These are phyloP conservation scores for Bombylius discolor DNA, from an alignment of 2,888 invertebrate genomes.

Conservation along the genomic window DNA sequence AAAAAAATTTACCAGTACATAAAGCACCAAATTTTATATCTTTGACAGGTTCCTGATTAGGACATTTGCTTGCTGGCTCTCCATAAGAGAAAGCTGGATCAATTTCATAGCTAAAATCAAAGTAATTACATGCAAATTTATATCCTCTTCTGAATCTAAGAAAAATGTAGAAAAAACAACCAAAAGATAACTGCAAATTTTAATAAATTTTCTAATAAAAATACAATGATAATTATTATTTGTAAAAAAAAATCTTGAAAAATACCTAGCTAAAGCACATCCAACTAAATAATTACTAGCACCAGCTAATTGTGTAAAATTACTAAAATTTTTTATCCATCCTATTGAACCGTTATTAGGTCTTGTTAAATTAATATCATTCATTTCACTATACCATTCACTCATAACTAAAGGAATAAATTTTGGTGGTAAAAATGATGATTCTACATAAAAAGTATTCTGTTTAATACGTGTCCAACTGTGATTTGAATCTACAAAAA, in stretches of 20 bases:
- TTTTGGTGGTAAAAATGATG: constrained; percentile 11
- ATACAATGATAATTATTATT: not conserved
- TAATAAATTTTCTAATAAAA: no score
- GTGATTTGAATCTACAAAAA: not conserved
- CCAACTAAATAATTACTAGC: constrained; percentile 11
- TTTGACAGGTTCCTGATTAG: constrained; percentile 12
- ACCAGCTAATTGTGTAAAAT: constrained; percentile 14
- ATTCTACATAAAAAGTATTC: constrained; percentile 3
- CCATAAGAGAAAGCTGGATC: constrained; percentile 6
- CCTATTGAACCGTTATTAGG: constrained; percentile 3
- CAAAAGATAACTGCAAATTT: no score
- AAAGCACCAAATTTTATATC: constrained; percentile 11
- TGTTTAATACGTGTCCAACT: constrained; percentile 3
- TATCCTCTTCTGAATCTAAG: constrained; percentile 9
- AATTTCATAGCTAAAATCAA: not conserved
- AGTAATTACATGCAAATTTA: constrained; percentile 15
- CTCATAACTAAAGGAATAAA: constrained; percentile 9
- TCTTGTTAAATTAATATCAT: no score
- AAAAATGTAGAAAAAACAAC: no score
- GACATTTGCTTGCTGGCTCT: constrained; percentile 12
- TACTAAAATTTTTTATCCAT: not conserved
- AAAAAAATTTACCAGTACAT: constrained; percentile 7
- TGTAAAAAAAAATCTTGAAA: not conserved
- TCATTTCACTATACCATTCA: constrained; percentile 14
- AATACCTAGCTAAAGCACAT: constrained; percentile 14